A percentile compares a stretch with the other conserved stretches of the same genome.
These are phyloP conservation scores for Parapsyche elsis DNA, from an alignment of 1,140 invertebrate genomes.

Conservation along the genomic window DNA sequence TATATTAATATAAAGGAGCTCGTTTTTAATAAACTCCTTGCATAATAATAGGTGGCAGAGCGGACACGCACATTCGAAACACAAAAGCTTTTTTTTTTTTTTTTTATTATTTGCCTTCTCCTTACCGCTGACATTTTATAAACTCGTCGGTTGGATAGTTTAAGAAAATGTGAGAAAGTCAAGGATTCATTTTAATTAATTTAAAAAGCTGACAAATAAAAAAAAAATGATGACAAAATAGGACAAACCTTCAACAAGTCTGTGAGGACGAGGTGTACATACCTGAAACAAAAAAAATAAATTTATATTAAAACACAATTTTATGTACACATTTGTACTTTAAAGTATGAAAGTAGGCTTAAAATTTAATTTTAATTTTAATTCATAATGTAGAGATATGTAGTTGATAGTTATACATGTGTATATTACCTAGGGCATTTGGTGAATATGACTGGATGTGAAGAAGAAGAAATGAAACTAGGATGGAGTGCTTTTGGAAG, in stretches of 20 bases:
- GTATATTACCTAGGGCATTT: no score
- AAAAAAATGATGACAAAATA: not conserved
- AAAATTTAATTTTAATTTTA: no score
- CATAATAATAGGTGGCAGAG: not conserved
- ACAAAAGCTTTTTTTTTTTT: constrained; percentile 10
- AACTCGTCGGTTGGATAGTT: no score
- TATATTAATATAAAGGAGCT: constrained; percentile 12
- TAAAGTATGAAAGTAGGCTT: no score
- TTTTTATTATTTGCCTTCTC: not conserved
- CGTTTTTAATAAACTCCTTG: constrained; percentile 1
- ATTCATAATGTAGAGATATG: no score
- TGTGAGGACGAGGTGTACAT: not conserved
- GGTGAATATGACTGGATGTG: no score
- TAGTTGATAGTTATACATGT: no score
- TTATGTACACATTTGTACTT: no score
- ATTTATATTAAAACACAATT: not conserved
- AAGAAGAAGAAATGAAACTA: no score
- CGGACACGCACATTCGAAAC: not conserved
- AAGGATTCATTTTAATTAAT: constrained; percentile 4
- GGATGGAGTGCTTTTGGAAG: no score
- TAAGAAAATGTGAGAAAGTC: not conserved
- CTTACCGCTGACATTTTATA: no score
- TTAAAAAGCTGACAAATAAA: not conserved
- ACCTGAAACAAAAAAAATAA: constrained; percentile 17
- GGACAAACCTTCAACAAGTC: not conserved